Conservation (phyloP, 2,113 vertebrate species). For the Excalfactoria chinensis region DNA sequence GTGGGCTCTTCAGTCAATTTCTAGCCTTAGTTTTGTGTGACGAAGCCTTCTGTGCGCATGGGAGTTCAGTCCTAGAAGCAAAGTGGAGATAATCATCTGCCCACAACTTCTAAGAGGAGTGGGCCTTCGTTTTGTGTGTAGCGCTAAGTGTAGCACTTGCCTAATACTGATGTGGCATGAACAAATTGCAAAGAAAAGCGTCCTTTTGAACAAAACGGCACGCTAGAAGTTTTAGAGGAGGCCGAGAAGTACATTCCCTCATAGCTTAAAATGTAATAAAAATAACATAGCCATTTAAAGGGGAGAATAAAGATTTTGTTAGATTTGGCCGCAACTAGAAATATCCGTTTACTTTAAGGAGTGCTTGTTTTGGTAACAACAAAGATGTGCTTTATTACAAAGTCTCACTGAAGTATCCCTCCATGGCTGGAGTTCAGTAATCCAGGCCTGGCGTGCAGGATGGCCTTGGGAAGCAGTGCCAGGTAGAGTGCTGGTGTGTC, state of each 20-base stretch:
- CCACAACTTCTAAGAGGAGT: not conserved
- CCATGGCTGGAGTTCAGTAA: not conserved
- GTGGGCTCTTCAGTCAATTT: not conserved
- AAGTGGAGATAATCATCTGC: not conserved
- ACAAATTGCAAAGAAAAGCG: not conserved
- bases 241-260: not conserved
- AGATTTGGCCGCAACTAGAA: not conserved
- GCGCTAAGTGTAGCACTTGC: not conserved
- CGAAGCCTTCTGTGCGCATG: not conserved
- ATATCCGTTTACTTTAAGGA: not conserved
- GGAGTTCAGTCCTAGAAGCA: not conserved
- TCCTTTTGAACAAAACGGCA: not conserved
- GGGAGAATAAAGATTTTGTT: not conserved
- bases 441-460: not conserved
- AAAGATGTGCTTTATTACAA: not conserved
- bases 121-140: not conserved
- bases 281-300: not conserved
- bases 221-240: not conserved
- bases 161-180: not conserved
- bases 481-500: not conserved
- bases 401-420: not conserved
- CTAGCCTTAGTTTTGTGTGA: not conserved
- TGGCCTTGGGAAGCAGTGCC: not conserved
- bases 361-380: conserved; percentile 1
- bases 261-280: not conserved